Conservation (phyloP, 2,797 vertebrate genomes). For the Ptychadena robeensis region DNA sequence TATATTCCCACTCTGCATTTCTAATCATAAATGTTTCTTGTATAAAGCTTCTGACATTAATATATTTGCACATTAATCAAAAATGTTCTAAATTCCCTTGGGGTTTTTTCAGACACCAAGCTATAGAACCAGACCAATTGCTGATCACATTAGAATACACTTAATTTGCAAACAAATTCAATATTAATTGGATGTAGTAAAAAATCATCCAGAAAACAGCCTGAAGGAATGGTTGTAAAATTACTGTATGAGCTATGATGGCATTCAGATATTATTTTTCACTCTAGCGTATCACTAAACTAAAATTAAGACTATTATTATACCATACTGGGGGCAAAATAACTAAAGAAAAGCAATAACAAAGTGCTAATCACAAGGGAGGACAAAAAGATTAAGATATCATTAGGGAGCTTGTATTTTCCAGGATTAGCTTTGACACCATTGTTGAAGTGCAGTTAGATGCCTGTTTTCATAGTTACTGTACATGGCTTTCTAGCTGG, state of each 20-base stretch:
- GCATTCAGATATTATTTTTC: slow-evolving; percentile 4
- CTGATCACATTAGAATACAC: slow-evolving; percentile 23
- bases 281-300: neutral
- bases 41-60: neutral
- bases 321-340: slow-evolving; percentile 5
- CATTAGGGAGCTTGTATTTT: neutral
- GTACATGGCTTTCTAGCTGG: neutral
- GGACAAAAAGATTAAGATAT: neutral
- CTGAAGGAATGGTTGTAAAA: slow-evolving; percentile 15
- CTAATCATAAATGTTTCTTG: neutral
- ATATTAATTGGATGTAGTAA: slow-evolving; percentile 31
- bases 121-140: neutral
- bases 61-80: slow-evolving; percentile 17
- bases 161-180: slow-evolving; percentile 26
- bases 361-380: neutral
- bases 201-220: slow-evolving; percentile 19
- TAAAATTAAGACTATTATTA: slow-evolving; percentile 15
- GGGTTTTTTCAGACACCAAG: slow-evolving; percentile 28
- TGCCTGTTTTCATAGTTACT: neutral
- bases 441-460: neutral
- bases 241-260: slow-evolving; percentile 17
- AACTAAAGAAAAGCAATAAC: neutral
- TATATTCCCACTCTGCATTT: neutral
- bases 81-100: slow-evolving; percentile 3
- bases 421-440: neutral